These are phyloP conservation scores for Amblyornis subalaris DNA, from an alignment of 2,113 vertebrate genomes.

Conservation along the genomic window DNA sequence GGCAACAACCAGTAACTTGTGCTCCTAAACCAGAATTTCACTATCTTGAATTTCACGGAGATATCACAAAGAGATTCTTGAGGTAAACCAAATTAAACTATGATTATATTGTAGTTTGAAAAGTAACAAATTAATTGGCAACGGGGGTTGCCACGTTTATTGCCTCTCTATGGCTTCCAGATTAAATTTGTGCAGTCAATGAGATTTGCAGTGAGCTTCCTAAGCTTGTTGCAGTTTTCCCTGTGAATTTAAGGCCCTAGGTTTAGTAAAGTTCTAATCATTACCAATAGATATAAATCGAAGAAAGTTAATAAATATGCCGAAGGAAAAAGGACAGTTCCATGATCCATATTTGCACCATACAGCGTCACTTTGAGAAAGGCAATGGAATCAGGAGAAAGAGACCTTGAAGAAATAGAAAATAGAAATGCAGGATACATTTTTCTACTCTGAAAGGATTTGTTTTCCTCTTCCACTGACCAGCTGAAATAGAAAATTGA, in stretches of 20 bases:
- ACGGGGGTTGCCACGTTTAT: not conserved
- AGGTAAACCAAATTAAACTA: not conserved
- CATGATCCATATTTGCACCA: not conserved
- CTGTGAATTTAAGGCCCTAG: not conserved
- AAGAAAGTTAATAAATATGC: not conserved
- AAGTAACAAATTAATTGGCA: not conserved
- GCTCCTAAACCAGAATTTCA: not conserved
- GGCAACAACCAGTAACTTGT: not conserved
- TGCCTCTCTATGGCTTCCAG: not conserved
- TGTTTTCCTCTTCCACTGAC: not conserved
- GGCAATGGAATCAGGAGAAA: not conserved
- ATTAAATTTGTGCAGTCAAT: not conserved
- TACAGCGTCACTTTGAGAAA: not conserved
- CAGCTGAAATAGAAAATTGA: not conserved
- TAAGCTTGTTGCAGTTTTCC: not conserved
- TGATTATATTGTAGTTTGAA: not conserved
- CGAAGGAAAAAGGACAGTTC: not conserved
- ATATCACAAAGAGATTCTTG: not conserved
- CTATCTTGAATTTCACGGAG: constrained; percentile 30
- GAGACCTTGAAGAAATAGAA: not conserved
- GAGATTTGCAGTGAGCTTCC: not conserved
- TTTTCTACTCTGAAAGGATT: not conserved
- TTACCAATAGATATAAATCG: not conserved
- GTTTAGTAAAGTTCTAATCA: not conserved
- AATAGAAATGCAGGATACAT: not conserved